Evolutionary conservation across 2,113 vertebrate species (phyloP).

Genomic region (Chloroceryle aenea): DNA sequence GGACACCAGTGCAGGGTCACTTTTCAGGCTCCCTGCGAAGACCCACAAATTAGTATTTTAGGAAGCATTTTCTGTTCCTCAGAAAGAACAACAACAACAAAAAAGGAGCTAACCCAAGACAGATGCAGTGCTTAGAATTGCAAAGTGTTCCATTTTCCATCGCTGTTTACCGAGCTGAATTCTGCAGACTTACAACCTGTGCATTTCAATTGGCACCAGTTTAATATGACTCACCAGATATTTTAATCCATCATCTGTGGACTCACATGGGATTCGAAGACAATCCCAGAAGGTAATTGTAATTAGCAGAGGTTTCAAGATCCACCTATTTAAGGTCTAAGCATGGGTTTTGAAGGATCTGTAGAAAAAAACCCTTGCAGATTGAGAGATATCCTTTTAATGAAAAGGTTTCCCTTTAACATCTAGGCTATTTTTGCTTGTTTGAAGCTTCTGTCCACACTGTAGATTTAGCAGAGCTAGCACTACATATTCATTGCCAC

Average conservation of each 20-base stretch:
- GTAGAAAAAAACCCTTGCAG: background rate
- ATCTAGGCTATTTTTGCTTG: background rate
- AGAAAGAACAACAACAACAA: background rate
- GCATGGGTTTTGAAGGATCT: background rate
- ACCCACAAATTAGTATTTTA: background rate
- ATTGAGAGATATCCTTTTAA: background rate
- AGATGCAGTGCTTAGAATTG: slow-evolving; percentile 46
- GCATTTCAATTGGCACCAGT: slow-evolving; percentile 45
- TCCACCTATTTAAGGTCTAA: slow-evolving; percentile 9
- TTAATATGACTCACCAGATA: slow-evolving; percentile 51
- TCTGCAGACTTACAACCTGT: slow-evolving; percentile 65
- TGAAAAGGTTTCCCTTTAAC: background rate
- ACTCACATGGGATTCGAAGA: slow-evolving; percentile 27
- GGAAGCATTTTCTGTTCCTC: background rate
- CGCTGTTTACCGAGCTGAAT: slow-evolving; percentile 54
- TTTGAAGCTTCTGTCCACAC: background rate
- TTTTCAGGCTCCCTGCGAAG: background rate
- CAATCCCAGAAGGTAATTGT: slow-evolving; percentile 25
- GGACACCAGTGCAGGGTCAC: background rate
- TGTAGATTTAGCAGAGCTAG: background rate
- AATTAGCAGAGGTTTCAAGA: background rate
- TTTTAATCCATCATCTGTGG: slow-evolving; percentile 61
- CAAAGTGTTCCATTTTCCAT: slow-evolving; percentile 36
- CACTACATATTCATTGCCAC: background rate
- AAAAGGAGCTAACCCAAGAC: background rate